Base-by-base conservation (phyloP, 2,888 invertebrate genomes). In the Agrenia bidenticulata region DNA sequence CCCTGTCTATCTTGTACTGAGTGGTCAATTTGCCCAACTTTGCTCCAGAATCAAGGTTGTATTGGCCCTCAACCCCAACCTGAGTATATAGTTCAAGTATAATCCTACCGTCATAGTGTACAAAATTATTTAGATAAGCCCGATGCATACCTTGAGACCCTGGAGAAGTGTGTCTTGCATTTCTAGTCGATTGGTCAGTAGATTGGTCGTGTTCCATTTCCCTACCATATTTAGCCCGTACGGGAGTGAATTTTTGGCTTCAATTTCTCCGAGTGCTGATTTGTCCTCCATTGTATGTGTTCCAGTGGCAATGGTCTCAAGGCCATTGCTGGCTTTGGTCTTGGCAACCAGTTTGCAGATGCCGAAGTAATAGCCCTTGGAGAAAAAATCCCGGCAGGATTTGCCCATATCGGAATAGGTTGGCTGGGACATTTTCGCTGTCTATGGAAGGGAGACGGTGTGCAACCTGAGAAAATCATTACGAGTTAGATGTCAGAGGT, bases 341-440 rank as follows among this genome's bases (percentile, higher is more conserved):
- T 63, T 39, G 9, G 60, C 51, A 21, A 23, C 57, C 17, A 69
- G 41, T 27, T 66, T 63, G 58, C 54, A 63, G 24, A 24, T 41
- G 9, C 57, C 58, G 1, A 56, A 42, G 53, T 63, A 63, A 50
- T 61, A 69, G 23, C 69, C 69, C 26, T 66, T 69, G 13, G 53
- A 63, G 58, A 69, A 69, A 21, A 66, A 69, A 23, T 69, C 69
- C 15, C 54, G 55, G 11, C 51, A 55, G 54, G 54, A 41, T 58
- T 69, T 69, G 11, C 69, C 69, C 56, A 69, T 56, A 53, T 69
- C 69, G 1, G 27, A 26, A 32, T 61, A 66, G 2, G 21, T 37
- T 0, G 66, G 66, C 19, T 57, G 57, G 19, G 60, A 60, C 64
- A 64, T 64, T 41, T 4, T 61, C 1, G 15, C 39, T n/a, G n/a